Percentiles rank a stretch among this genome's conserved stretches.
These are phyloP conservation scores for Spodoptera frugiperda DNA, from an alignment of 1,140 invertebrate genomes.

Conservation along the genomic window DNA sequence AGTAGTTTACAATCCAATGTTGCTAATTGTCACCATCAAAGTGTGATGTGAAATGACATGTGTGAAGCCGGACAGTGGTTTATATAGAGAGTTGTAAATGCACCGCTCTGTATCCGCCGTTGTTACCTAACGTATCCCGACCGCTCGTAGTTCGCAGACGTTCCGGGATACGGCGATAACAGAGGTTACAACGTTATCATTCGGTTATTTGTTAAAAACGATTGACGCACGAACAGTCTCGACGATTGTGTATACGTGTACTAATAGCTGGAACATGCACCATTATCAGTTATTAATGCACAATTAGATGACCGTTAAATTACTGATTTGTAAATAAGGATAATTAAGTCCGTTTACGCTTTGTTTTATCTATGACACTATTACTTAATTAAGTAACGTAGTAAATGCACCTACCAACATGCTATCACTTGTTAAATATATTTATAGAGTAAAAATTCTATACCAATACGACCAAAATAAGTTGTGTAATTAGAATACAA, in stretches of 20 bases:
- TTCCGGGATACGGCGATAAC: conserved; percentile 83
- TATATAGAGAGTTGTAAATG: conserved; percentile 71
- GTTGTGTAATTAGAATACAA: conserved; percentile 1
- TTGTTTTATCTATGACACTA: too few species aligned
- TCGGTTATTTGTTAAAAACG: conserved; percentile 75
- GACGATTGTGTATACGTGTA: conserved; percentile 53
- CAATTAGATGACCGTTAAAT: conserved; percentile 25
- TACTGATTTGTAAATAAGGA: conserved; percentile 31
- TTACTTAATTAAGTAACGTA: too few species aligned
- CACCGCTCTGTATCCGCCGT: conserved; percentile 48
- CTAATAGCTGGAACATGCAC: conserved; percentile 29
- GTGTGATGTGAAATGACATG: conserved; percentile 63
- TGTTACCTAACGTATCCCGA: conserved; percentile 74
- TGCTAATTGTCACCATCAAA: conserved; percentile 62
- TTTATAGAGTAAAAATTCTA: neutral
- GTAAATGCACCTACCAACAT: too few species aligned
- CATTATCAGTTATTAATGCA: conserved; percentile 11
- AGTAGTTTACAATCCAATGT: conserved; percentile 49
- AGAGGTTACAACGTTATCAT: conserved; percentile 82
- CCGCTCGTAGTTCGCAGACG: conserved; percentile 76
- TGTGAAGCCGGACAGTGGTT: conserved; percentile 56
- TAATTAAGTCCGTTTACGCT: neutral
- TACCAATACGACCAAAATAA: neutral
- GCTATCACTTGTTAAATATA: neutral
- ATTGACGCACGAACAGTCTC: conserved; percentile 82